Conservation (phyloP, 2,113 vertebrate species). For the Motacilla tschutschensis region DNA sequence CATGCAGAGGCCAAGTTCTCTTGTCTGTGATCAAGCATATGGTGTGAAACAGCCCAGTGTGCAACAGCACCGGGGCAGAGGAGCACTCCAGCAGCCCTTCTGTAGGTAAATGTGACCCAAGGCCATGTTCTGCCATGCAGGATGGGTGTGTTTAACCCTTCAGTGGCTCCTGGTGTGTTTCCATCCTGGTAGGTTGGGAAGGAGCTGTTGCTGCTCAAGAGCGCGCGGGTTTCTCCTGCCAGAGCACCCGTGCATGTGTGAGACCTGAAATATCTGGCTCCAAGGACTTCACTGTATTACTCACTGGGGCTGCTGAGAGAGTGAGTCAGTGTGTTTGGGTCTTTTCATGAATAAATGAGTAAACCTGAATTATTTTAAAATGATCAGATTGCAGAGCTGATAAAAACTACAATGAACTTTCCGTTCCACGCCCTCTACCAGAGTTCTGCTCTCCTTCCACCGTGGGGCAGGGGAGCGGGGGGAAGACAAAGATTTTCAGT, state of each 20-base stretch:
- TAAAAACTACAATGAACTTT: not conserved
- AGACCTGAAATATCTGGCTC: not conserved
- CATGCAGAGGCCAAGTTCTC: slow-evolving; percentile 29
- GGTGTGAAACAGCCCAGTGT: not conserved
- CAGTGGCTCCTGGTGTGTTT: not conserved
- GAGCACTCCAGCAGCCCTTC: not conserved
- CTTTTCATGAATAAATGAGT: slow-evolving; percentile 15
- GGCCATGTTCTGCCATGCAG: not conserved
- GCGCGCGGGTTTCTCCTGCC: not conserved
- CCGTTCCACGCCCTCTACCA: not conserved
- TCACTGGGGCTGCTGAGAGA: not conserved
- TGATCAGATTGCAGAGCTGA: not conserved
- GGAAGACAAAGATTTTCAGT: not conserved
- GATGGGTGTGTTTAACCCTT: not conserved
- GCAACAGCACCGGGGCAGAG: not conserved
- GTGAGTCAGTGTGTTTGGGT: slow-evolving; percentile 29
- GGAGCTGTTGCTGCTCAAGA: not conserved
- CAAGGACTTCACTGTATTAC: not conserved
- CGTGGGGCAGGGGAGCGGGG: not conserved
- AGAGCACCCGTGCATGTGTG: rapidly evolving
- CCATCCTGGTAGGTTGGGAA: not conserved
- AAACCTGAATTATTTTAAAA: slow-evolving; percentile 34
- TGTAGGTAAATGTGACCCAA: not conserved
- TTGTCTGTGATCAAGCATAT: slow-evolving; percentile 16
- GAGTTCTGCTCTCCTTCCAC: not conserved